A percentile compares a stretch with the other conserved stretches of the same genome.
Evolutionary conservation across 2,797 vertebrate species (phyloP).

Genomic region (Coracias cyanogaster): DNA sequence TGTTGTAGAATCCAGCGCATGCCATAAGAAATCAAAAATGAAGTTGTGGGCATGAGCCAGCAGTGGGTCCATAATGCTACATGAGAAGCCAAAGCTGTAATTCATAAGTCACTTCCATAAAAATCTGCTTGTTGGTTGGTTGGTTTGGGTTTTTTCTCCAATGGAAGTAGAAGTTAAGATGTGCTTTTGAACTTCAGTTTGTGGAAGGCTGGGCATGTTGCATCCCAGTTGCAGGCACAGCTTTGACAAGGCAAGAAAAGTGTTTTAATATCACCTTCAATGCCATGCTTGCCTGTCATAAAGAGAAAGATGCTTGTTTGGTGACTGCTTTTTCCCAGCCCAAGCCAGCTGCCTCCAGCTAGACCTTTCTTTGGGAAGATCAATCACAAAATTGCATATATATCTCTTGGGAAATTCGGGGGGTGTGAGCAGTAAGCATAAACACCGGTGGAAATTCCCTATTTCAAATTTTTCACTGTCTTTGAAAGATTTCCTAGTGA

Average conservation of each 20-base stretch:
- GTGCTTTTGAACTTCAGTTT: neutral
- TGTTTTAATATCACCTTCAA: constrained; percentile 34
- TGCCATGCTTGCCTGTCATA: constrained; percentile 34
- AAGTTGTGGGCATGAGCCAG: neutral
- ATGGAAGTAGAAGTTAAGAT: neutral
- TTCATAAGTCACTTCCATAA: neutral
- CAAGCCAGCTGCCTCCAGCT: constrained; percentile 40
- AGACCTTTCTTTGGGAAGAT: constrained; percentile 33
- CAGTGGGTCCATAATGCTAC: neutral
- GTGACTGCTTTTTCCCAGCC: constrained; percentile 11
- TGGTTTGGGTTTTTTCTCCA: neutral
- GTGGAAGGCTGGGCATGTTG: neutral
- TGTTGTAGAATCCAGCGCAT: neutral
- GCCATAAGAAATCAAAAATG: neutral
- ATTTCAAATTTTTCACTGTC: neutral
- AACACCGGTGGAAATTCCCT: neutral
- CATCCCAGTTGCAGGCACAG: neutral
- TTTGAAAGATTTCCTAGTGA: neutral
- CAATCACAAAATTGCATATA: constrained; percentile 25
- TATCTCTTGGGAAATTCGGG: constrained; percentile 26
- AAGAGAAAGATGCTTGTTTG: constrained; percentile 23
- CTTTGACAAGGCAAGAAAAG: constrained; percentile 29
- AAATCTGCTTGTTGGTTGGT: neutral
- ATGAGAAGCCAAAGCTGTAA: neutral
- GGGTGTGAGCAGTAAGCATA: neutral